A percentile compares a stretch with the other conserved stretches of the same genome.
phyloP scores from a whole-genome alignment of 2,888 invertebrate species.

The Tetranychus truncatus region DNA sequence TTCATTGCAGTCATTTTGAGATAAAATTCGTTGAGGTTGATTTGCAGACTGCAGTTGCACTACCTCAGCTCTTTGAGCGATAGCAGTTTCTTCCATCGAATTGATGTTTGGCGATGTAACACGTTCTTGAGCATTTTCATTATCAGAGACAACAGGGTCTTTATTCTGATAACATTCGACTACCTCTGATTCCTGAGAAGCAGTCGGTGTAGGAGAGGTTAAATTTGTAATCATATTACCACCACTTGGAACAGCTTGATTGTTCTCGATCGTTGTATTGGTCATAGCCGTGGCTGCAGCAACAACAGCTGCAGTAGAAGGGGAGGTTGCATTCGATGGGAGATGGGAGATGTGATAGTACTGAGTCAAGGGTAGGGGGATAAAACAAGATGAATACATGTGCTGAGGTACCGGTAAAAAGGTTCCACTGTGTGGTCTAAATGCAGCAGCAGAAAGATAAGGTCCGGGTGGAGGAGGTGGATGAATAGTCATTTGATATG shows the following conservation, averaged over 20 bases:
- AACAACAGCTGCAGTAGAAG: not conserved
- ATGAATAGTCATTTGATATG: not conserved
- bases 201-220: not conserved
- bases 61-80: too few species aligned
- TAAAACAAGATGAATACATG: not conserved
- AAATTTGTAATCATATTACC: not conserved
- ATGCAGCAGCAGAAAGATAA: not conserved
- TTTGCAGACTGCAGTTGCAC: too few species aligned
- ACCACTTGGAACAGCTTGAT: too few species aligned
- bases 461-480: not conserved
- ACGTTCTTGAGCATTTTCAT: too few species aligned
- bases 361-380: conserved; percentile 1
- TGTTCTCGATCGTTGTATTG: too few species aligned
- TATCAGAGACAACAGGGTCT: too few species aligned
- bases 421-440: not conserved
- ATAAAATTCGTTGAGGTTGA: too few species aligned
- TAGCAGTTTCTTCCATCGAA: too few species aligned
- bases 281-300: too few species aligned
- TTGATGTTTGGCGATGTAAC: too few species aligned
- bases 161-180: too few species aligned
- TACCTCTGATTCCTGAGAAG: not conserved
- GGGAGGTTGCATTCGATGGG: not conserved
- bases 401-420: conserved; percentile 7
- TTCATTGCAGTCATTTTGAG: too few species aligned
- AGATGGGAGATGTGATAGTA: conserved; percentile 1